These are phyloP conservation scores for Drosophila ambigua DNA, from an alignment of 1,140 invertebrate genomes.

Conservation along the genomic window DNA sequence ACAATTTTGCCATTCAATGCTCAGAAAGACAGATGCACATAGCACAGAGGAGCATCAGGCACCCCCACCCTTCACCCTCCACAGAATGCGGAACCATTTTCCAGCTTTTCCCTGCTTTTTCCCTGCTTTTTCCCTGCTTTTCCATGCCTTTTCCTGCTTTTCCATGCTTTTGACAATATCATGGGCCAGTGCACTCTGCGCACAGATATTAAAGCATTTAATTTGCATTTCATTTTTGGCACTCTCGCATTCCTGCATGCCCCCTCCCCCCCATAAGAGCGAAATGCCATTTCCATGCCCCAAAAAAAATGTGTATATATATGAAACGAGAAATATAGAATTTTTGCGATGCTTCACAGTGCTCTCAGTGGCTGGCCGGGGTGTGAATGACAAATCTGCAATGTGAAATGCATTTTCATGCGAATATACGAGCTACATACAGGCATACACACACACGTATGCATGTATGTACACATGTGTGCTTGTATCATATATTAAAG, in stretches of 20 bases:
- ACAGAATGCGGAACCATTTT: neutral
- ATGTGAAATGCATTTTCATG: constrained; percentile 44
- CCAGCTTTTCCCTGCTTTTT: neutral
- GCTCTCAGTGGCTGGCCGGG: neutral
- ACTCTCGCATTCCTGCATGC: constrained; percentile 14
- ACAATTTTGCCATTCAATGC: too few species aligned
- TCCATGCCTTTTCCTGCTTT: constrained; percentile 3
- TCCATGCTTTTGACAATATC: constrained; percentile 10
- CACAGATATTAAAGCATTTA: constrained; percentile 45
- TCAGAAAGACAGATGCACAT: too few species aligned
- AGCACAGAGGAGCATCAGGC: too few species aligned
- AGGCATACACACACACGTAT: neutral
- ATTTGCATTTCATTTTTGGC: constrained; percentile 48
- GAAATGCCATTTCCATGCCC: constrained; percentile 43
- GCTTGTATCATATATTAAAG: constrained; percentile 31
- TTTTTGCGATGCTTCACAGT: constrained; percentile 20
- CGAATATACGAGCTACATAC: neutral
- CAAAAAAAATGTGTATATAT: constrained; percentile 8
- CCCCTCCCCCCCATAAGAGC: too few species aligned
- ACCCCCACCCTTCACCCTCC: too few species aligned
- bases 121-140: too few species aligned
- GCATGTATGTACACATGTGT: neutral
- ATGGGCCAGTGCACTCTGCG: constrained; percentile 35
- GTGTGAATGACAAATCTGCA: constrained; percentile 57
- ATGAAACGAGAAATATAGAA: too few species aligned